Percentiles rank a stretch among this genome's conserved stretches.
These are phyloP conservation scores for Psilopsiagon aurifrons DNA, from an alignment of 2,113 vertebrate species.

Conservation along the genomic window DNA sequence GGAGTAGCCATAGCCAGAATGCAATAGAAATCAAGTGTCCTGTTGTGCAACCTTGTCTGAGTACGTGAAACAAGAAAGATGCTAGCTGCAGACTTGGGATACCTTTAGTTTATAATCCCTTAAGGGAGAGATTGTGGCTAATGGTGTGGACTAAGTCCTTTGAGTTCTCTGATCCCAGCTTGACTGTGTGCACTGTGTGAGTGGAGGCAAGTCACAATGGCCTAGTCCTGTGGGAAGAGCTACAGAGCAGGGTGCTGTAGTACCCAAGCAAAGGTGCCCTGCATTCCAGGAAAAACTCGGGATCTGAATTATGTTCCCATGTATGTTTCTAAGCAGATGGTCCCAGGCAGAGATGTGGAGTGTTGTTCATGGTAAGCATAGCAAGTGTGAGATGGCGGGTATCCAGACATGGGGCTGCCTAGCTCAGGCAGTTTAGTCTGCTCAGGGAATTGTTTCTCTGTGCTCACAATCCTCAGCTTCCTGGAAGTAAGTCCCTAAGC, in stretches of 20 bases:
- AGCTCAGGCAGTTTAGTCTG: not conserved
- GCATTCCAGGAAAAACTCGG: not conserved
- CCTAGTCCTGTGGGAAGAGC: not conserved
- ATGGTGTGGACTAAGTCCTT: not conserved
- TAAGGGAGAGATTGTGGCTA: not conserved
- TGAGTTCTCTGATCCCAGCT: not conserved
- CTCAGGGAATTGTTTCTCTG: not conserved
- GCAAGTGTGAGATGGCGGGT: not conserved
- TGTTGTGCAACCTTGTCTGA: not conserved
- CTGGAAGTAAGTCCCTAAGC: not conserved
- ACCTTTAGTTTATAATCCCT: not conserved
- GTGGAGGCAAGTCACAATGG: not conserved
- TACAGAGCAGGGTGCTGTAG: not conserved
- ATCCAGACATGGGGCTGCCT: not conserved
- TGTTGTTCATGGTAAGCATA: not conserved
- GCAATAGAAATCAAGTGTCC: not conserved
- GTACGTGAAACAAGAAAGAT: not conserved
- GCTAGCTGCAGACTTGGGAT: not conserved
- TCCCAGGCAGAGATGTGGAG: not conserved
- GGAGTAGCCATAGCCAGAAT: not conserved
- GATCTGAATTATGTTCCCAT: not conserved
- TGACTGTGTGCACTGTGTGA: not conserved
- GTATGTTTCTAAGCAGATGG: not conserved
- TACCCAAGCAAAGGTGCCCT: not conserved
- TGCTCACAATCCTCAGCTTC: not conserved